Evolutionary conservation across 2,888 invertebrate species (phyloP).

Genomic region (Lordiphosa fenestrarum): DNA sequence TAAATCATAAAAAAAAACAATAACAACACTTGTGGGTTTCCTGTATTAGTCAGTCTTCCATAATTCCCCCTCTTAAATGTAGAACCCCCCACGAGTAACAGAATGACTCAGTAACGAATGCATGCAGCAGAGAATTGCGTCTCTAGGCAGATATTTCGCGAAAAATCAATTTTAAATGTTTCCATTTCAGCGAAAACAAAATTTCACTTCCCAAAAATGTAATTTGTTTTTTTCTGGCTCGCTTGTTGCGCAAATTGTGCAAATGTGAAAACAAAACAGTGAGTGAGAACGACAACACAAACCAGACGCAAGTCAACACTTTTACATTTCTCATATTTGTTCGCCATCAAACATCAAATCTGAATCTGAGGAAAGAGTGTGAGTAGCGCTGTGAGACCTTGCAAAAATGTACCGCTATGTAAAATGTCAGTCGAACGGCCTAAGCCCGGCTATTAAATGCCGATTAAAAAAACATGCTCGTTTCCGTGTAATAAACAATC

Average conservation of each 20-base stretch:
- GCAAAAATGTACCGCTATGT: constrained; percentile 31
- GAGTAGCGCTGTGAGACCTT: constrained; percentile 27
- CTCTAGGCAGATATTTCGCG: neutral
- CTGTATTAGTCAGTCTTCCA: too few relatives aligned
- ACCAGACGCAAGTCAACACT: constrained; percentile 11
- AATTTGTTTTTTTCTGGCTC: constrained; percentile 30
- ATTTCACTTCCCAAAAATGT: constrained; percentile 54
- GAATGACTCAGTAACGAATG: too few relatives aligned
- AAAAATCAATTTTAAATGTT: constrained; percentile 3
- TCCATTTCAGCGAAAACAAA: constrained; percentile 14
- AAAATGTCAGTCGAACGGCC: constrained; percentile 36
- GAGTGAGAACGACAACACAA: constrained; percentile 6
- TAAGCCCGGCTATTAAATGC: constrained; percentile 33
- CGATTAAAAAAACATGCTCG: constrained; percentile 42
- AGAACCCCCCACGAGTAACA: too few relatives aligned
- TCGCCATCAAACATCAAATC: constrained; percentile 8
- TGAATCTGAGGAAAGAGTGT: neutral
- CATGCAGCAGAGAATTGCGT: neutral
- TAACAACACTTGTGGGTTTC: too few relatives aligned
- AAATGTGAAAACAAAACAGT: constrained; percentile 26
- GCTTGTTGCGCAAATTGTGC: constrained; percentile 33
- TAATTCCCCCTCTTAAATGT: too few relatives aligned
- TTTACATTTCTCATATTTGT: constrained; percentile 30
- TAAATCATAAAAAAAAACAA: too few relatives aligned
- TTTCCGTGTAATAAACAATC: constrained; percentile 70